phyloP scores from a whole-genome alignment of 1,140 invertebrate genomes.

The Euglossa dilemma region DNA sequence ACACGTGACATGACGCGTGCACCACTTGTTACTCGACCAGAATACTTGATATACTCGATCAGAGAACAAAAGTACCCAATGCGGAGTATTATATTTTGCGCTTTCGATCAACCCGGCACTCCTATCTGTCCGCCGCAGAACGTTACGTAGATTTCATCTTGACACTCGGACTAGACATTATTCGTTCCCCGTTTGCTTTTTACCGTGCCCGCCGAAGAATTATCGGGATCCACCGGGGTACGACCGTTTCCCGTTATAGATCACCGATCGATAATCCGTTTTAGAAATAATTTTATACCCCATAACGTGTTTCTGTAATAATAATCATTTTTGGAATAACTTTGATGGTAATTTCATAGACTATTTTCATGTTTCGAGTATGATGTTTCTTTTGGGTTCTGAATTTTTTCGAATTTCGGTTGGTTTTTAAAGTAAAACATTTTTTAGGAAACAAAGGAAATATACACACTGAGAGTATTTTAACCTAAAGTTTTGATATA shows the following conservation, averaged over 20 bases:
- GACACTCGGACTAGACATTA: slow-evolving; percentile 32
- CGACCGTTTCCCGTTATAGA: neutral
- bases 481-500: too few species aligned
- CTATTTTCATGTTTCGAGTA: too few species aligned
- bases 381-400: too few species aligned
- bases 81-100: slow-evolving; percentile 60
- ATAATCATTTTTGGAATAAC: too few species aligned
- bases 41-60: slow-evolving; percentile 68
- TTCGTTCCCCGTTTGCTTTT: slow-evolving; percentile 22
- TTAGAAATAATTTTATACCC: neutral
- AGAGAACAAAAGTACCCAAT: slow-evolving; percentile 65
- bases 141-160: slow-evolving; percentile 51
- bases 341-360: too few species aligned
- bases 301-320: neutral
- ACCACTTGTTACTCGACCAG: slow-evolving; percentile 66
- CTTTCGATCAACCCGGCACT: slow-evolving; percentile 64
- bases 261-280: neutral
- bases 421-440: too few species aligned
- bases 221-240: neutral
- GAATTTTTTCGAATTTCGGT: too few species aligned
- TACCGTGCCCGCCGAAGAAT: neutral
- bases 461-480: too few species aligned
- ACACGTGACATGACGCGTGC: slow-evolving; percentile 65
- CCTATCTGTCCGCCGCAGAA: slow-evolving; percentile 59
- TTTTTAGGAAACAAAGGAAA: too few species aligned